Conservation (phyloP, 2,888 invertebrate genomes). For the Nephrocerus scutellatus region DNA sequence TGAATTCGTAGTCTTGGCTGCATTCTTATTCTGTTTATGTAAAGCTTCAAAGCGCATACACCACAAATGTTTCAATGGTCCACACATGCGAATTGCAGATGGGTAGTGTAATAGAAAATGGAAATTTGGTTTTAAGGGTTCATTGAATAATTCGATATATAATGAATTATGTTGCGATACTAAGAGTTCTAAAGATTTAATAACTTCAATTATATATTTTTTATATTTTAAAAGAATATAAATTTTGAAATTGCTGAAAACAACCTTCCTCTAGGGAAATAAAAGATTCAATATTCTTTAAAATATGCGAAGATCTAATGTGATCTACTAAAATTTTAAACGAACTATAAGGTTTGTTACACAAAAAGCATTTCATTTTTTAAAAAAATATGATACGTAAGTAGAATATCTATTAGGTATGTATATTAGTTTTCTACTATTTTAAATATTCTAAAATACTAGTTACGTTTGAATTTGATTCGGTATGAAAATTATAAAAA, state of each 20-base stretch:
- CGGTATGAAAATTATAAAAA: slow-evolving; percentile 1
- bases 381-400: not conserved
- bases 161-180: slow-evolving; percentile 12
- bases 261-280: not conserved
- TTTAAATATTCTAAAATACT: not conserved
- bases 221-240: slow-evolving; percentile 1
- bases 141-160: slow-evolving; percentile 11
- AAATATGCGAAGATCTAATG: slow-evolving; percentile 1
- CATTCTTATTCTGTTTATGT: slow-evolving; percentile 12
- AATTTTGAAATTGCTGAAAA: not conserved
- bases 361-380: slow-evolving; percentile 3
- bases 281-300: slow-evolving; percentile 1
- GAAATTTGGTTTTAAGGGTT: slow-evolving; percentile 15
- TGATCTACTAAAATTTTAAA: not conserved
- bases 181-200: slow-evolving; percentile 10
- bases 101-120: slow-evolving; percentile 16
- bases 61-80: slow-evolving; percentile 14
- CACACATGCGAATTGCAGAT: slow-evolving; percentile 9
- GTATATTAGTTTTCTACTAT: no score
- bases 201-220: slow-evolving; percentile 7
- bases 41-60: slow-evolving; percentile 16
- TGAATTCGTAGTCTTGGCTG: slow-evolving; percentile 13
- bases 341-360: not conserved
- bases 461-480: not conserved
- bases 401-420: no score